These are phyloP conservation scores for Sebastes iracundus DNA, from an alignment of 2,797 vertebrate genomes.

Conservation along the genomic window DNA sequence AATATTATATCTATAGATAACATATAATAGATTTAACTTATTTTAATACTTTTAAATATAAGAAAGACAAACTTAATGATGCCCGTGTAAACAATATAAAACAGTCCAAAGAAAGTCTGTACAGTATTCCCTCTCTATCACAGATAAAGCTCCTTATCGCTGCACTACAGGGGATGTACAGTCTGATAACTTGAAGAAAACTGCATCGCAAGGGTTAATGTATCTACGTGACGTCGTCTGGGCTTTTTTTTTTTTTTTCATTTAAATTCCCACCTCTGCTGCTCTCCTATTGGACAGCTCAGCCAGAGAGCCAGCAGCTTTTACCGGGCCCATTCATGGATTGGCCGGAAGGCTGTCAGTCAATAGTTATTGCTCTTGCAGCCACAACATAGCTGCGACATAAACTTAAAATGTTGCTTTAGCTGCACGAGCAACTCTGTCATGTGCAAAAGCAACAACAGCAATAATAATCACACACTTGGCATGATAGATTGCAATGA, in stretches of 20 bases:
- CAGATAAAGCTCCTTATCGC: conserved; percentile 22
- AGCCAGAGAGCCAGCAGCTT: conserved; percentile 56
- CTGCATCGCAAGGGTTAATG: conserved; percentile 64
- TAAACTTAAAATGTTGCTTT: conserved; percentile 73
- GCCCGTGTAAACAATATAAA: not conserved
- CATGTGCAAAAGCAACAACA: conserved; percentile 3
- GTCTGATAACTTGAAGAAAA: conserved; percentile 33
- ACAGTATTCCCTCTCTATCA: conserved; percentile 22
- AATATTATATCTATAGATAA: not conserved
- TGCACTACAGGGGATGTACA: conserved; percentile 36
- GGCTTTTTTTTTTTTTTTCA: conserved; percentile 42
- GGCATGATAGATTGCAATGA: not conserved
- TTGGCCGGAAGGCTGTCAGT: conserved; percentile 79
- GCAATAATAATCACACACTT: not conserved
- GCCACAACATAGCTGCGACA: conserved; percentile 83
- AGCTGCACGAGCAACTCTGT: not conserved
- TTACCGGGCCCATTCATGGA: conserved; percentile 57
- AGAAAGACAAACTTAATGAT: not conserved
- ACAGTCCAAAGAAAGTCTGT: conserved; percentile 5
- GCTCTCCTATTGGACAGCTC: conserved; percentile 71
- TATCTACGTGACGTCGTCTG: conserved; percentile 67
- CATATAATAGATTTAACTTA: not conserved
- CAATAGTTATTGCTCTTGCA: conserved; percentile 78
- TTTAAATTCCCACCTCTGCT: conserved; percentile 65
- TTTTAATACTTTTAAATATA: not conserved